Conservation (phyloP, 1,140 invertebrate genomes). For the Meloidogyne hapla region DNA sequence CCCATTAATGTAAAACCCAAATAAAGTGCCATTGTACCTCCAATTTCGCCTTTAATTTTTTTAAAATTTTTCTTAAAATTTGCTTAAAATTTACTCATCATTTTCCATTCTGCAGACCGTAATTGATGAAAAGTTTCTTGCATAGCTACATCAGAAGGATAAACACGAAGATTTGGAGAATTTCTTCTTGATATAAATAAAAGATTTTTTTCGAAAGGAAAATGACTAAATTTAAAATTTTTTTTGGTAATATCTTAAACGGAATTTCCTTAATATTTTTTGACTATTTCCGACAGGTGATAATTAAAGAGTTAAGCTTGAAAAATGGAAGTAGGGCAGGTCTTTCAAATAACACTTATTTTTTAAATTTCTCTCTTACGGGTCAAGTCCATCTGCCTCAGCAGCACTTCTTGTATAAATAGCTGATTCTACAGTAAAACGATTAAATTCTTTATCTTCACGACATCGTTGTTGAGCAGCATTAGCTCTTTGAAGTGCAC, state of each 20-base stretch:
- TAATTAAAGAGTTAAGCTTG: too few relatives aligned
- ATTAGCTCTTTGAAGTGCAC: slow-evolving; percentile 23
- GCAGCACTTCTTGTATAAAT: slow-evolving; percentile 27
- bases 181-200: neutral
- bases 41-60: slow-evolving; percentile 38
- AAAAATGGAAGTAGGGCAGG: too few relatives aligned
- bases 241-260: too few relatives aligned
- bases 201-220: neutral
- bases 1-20: slow-evolving; percentile 47
- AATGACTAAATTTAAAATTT: too few relatives aligned
- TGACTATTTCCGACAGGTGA: too few relatives aligned
- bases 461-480: slow-evolving; percentile 16
- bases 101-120: slow-evolving; percentile 25
- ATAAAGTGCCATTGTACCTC: slow-evolving; percentile 40
- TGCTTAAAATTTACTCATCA: slow-evolving; percentile 20
- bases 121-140: slow-evolving; percentile 28
- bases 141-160: slow-evolving; percentile 12
- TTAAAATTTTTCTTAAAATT: slow-evolving; percentile 10
- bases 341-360: too few relatives aligned
- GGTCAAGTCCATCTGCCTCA: neutral
- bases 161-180: slow-evolving; percentile 21
- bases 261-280: neutral
- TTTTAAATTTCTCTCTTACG: neutral
- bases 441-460: slow-evolving; percentile 19
- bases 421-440: slow-evolving; percentile 19